Evolutionary conservation across 2,113 vertebrate species (phyloP), one percentile per base, ranked within the genome.

Genomic region (Mionectes macconnelli): DNA sequence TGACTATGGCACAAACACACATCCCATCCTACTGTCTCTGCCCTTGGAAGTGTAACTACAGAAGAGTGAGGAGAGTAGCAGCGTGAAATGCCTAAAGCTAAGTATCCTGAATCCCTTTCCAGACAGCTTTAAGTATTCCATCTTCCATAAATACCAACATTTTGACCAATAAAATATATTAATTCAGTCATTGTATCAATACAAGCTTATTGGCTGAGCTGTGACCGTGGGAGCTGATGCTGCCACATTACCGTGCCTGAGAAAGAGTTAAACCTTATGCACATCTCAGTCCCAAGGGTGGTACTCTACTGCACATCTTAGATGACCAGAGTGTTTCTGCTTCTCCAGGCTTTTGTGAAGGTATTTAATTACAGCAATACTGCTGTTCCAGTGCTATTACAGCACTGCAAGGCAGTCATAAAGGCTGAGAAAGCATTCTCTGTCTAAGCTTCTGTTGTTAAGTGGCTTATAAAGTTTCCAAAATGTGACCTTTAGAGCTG

Each of bases 351-450:
- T 84, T 62, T 44, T 93, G 60, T 3, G 2, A 67, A 60, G 74
- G 37, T 89, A 78, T 90, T 92, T 93, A 93, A 95, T 96, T 96
- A 95, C 92, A 90, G 60, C 1, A 9, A 92, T 78, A 87, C 53
- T 93, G 90, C 90, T 86, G 83, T 83, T 90, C 87, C 92, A 44
- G 83, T 90, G 90, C 82, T 94, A 84, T 96, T 93, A 84, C n/a
- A 67, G 83, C 13, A 0, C 67, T 84, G 75, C 85, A 42, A 84
- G 44, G 90, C 88, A 90, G 60, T 87, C 69, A 75, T 89, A 96
- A 96, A 93, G 76, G 83, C 88, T 96, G 95, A 92, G 85, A 95
- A 97, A 93, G 92, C 96, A 92, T 90, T 94, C 89, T 95, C 20
- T 30, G 93, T 68, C 64, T 57, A 92, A 90, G 94, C 88, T 77